Conservation (phyloP, 2,113 vertebrate species). For the Proterorhinus semilunaris region DNA sequence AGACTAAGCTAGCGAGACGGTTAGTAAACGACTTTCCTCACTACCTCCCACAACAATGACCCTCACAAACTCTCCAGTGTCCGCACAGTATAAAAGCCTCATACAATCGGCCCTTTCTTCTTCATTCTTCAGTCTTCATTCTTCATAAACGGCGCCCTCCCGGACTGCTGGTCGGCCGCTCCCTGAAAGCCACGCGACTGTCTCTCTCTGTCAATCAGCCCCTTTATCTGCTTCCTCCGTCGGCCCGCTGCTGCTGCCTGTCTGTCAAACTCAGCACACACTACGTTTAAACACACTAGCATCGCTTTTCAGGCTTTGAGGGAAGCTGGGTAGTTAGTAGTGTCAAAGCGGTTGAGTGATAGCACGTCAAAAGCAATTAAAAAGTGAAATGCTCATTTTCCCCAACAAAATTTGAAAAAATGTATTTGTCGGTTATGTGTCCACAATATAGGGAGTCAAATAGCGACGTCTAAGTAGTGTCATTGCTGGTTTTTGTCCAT, state of each 20-base stretch:
- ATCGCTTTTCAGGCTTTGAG: not conserved
- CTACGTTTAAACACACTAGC: not conserved
- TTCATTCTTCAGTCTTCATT: slow-evolving; percentile 25
- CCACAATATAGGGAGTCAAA: no score
- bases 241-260: slow-evolving; percentile 13
- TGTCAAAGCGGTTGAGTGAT: not conserved
- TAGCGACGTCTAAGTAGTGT: no score
- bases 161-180: slow-evolving; percentile 27
- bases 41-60: not conserved
- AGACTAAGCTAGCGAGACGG: no score
- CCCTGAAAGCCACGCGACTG: slow-evolving; percentile 43
- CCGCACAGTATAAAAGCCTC: slow-evolving; percentile 25
- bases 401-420: not conserved
- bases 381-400: not conserved
- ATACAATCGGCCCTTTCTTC: slow-evolving; percentile 36
- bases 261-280: slow-evolving; percentile 27
- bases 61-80: not conserved
- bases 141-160: slow-evolving; percentile 55
- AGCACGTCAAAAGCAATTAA: not conserved
- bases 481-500: no score
- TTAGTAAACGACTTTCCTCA: not conserved
- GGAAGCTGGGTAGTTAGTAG: not conserved
- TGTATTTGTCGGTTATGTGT: no score
- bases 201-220: slow-evolving; percentile 48
- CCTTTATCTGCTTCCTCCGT: slow-evolving; percentile 46